A percentile compares a stretch with the other conserved stretches of the same genome.
Conservation (phyloP, 2,797 vertebrate genomes). For the Sciurus carolinensis region DNA sequence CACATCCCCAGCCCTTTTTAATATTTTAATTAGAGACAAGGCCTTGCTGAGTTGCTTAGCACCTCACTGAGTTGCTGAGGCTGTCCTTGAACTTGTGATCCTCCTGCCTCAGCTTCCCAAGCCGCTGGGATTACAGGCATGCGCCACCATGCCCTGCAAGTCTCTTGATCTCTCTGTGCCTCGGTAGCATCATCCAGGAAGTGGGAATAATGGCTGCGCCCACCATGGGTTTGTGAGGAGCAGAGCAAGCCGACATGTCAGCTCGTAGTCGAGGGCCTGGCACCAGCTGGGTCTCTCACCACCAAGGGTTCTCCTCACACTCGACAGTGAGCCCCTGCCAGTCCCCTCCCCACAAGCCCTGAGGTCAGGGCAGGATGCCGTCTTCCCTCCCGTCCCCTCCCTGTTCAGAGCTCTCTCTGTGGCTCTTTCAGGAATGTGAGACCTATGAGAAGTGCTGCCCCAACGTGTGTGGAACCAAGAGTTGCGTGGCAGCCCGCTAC, state of each 20-base stretch:
- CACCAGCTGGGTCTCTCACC: accelerated
- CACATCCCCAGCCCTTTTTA: no score
- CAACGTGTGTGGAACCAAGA: slow-evolving; percentile 98
- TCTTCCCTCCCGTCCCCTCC: not conserved
- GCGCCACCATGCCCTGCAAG: not conserved
- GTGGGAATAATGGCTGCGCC: not conserved
- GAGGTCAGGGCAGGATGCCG: accelerated
- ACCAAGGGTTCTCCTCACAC: accelerated
- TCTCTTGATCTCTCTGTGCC: not conserved
- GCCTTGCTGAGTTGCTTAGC: no score
- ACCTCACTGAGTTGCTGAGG: no score
- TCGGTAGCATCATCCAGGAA: not conserved
- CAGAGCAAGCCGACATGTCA: not conserved
- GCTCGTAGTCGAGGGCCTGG: not conserved
- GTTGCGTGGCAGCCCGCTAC: slow-evolving; percentile 97
- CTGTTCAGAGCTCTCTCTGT: not conserved
- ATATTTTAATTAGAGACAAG: no score
- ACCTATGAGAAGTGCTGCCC: slow-evolving; percentile 98
- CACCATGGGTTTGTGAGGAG: not conserved
- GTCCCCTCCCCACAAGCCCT: not conserved
- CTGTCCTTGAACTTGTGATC: no score
- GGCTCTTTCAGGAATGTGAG: slow-evolving; percentile 94
- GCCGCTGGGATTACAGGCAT: no score
- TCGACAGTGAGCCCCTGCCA: accelerated
- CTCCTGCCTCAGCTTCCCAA: no score